Evolutionary conservation across 2,888 invertebrate species (phyloP).

Genomic region (Exephanes ischioxanthus): DNA sequence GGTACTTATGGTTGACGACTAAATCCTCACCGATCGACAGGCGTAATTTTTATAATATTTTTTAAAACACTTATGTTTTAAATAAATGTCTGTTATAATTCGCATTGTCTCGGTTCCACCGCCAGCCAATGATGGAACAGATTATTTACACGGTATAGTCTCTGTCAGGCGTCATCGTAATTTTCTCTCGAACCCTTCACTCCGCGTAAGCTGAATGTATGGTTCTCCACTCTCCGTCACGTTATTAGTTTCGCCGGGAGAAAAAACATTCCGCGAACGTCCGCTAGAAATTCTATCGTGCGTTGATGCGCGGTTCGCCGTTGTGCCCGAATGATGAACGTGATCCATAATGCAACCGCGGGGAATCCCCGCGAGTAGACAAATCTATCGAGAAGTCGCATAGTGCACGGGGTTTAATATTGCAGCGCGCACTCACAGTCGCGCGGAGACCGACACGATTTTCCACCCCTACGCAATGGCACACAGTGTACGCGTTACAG

Average conservation of each 20-base stretch:
- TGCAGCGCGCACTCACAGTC: slow-evolving; percentile 81
- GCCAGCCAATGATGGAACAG: neutral
- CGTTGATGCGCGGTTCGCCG: neutral
- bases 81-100: too few relatives aligned
- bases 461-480: slow-evolving; percentile 67
- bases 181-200: neutral
- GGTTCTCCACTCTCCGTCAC: neutral
- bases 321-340: slow-evolving; percentile 17
- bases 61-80: too few relatives aligned
- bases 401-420: slow-evolving; percentile 78
- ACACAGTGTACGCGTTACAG: slow-evolving; percentile 1
- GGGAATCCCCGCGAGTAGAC: neutral
- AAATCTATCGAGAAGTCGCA: slow-evolving; percentile 32
- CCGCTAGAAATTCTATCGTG: neutral
- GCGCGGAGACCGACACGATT: slow-evolving; percentile 73
- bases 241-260: neutral
- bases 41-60: too few relatives aligned
- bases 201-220: too few relatives aligned
- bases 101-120: too few relatives aligned
- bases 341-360: slow-evolving; percentile 37
- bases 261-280: neutral
- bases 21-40: too few relatives aligned
- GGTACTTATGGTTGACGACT: too few relatives aligned
- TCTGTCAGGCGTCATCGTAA: neutral
- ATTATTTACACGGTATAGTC: neutral